phyloP scores from a whole-genome alignment of 2,113 vertebrate genomes.

The Malaclemys terrapin region DNA sequence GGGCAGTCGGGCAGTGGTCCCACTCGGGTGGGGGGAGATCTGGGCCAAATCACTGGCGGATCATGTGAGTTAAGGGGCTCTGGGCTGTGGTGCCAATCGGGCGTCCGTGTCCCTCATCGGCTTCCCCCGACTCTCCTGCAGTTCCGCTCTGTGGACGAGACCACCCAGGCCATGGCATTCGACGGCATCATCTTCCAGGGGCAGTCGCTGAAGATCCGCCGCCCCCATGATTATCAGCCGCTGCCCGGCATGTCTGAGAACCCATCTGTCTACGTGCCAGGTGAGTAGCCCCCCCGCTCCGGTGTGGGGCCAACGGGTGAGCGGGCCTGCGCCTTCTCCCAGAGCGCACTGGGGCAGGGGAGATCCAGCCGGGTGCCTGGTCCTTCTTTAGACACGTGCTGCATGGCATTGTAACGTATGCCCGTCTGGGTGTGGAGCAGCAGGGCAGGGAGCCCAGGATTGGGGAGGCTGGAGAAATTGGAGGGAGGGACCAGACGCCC shows the following conservation, averaged over 20 bases:
- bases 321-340: background rate
- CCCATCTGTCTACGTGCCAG: conserved; percentile 93
- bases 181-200: conserved; percentile 96
- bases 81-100: background rate
- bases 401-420: background rate
- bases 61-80: background rate
- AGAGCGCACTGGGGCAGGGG: background rate
- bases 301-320: background rate
- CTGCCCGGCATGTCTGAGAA: conserved; percentile 95
- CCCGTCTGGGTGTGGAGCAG: background rate
- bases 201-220: conserved; percentile 93
- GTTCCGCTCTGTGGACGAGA: conserved; percentile 95
- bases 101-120: background rate
- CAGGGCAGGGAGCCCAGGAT: too few relatives aligned
- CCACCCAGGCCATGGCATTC: conserved; percentile 94
- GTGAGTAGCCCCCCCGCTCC: conserved; percentile 63
- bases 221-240: conserved; percentile 94
- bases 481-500: background rate
- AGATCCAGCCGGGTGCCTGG: background rate
- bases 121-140: conserved; percentile 20
- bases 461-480: background rate
- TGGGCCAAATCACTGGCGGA: background rate
- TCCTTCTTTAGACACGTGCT: background rate
- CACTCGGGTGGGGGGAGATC: background rate
- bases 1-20: background rate